Evolutionary conservation across 2,113 vertebrate species (phyloP).

Genomic region (Mohoua ochrocephala): DNA sequence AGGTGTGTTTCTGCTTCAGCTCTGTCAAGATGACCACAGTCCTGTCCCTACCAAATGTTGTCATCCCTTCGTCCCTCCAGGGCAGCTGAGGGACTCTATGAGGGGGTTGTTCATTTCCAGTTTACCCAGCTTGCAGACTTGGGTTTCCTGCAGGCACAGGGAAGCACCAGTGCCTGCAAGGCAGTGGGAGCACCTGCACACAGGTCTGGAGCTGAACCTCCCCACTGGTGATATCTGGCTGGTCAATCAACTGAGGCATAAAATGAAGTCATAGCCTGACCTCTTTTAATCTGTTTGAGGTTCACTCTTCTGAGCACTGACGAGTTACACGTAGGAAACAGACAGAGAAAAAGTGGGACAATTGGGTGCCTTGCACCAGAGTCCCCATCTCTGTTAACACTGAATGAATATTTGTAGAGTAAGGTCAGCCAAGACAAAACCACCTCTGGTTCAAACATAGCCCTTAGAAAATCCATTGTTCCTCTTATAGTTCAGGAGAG

Average conservation of each 20-base stretch:
- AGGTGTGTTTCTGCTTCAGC: background rate
- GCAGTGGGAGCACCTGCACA: background rate
- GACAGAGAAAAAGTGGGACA: background rate
- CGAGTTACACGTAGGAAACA: background rate
- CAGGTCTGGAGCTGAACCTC: background rate
- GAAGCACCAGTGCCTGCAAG: background rate
- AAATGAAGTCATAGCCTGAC: background rate
- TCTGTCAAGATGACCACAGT: background rate
- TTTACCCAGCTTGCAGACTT: background rate
- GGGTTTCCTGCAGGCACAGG: background rate
- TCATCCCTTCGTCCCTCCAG: background rate
- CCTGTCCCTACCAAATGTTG: background rate
- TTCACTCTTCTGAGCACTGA: background rate
- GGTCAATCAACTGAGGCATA: background rate
- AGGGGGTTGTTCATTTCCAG: background rate
- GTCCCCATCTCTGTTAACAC: background rate
- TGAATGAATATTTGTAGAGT: background rate
- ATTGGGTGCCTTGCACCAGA: background rate
- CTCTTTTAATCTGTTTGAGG: background rate
- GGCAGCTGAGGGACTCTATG: background rate
- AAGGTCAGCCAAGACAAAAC: background rate
- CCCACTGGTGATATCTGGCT: background rate
- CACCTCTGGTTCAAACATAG: background rate
- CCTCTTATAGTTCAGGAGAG: background rate
- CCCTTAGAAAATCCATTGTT: background rate